Evolutionary conservation across 30 jellyfish, hydroid and myxozoan species (phyloP).

Genomic region (Aurelia coerulea): DNA sequence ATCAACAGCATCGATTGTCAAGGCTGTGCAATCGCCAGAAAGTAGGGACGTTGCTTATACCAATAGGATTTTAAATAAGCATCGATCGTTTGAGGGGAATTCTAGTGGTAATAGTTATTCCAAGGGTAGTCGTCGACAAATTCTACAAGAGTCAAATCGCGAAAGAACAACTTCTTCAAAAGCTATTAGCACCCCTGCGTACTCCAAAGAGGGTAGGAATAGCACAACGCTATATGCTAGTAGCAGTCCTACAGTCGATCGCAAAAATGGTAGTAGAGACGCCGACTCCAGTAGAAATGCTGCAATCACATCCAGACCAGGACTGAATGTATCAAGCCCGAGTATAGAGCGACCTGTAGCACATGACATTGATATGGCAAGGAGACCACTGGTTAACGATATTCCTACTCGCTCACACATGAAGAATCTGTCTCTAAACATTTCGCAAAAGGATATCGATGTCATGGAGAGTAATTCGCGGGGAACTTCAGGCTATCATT

Average conservation of each 20-base stretch:
- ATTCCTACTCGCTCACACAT: neutral
- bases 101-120: neutral
- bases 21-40: constrained; percentile 28
- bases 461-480: constrained; percentile 46
- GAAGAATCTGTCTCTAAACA: neutral
- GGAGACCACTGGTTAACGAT: neutral
- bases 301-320: neutral
- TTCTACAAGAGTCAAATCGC: neutral
- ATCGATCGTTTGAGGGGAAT: constrained; percentile 16
- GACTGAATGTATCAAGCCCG: neutral
- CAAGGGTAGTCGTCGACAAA: neutral
- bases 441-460: neutral
- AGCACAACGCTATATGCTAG: neutral
- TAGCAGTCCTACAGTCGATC: neutral
- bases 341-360: neutral
- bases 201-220: neutral
- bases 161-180: no score
- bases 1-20: neutral
- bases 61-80: constrained; percentile 30
- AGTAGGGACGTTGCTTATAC: constrained; percentile 40
- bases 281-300: neutral
- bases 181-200: neutral
- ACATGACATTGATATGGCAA: neutral
- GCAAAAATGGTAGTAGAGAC: neutral
- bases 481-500: constrained; percentile 73